These are phyloP conservation scores for Zaprionus bogoriensis DNA, from an alignment of 2,888 invertebrate species.

Conservation along the genomic window DNA sequence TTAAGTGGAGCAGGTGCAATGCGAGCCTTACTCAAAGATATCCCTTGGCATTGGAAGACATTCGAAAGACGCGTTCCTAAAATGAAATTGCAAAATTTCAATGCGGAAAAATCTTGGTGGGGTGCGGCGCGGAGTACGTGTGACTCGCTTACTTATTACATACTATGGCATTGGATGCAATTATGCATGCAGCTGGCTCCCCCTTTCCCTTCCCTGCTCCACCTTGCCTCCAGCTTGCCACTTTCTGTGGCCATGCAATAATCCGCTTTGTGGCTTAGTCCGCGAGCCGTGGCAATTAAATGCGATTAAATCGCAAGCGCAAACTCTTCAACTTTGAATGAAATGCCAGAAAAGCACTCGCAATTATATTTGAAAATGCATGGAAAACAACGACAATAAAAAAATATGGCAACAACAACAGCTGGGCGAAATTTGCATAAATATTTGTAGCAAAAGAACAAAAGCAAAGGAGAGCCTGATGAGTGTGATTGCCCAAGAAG, in stretches of 20 bases:
- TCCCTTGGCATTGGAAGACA: too few relatives aligned
- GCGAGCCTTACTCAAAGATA: not conserved
- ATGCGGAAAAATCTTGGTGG: slow-evolving; percentile 60
- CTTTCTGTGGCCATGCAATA: slow-evolving; percentile 29
- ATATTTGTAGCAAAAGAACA: slow-evolving; percentile 62
- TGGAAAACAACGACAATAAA: slow-evolving; percentile 55
- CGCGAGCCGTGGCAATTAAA: slow-evolving; percentile 63
- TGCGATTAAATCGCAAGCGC: slow-evolving; percentile 73
- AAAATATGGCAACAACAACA: slow-evolving; percentile 58
- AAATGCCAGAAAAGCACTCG: slow-evolving; percentile 67
- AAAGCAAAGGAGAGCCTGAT: not conserved
- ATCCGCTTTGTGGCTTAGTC: slow-evolving; percentile 45
- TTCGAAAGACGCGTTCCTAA: too few relatives aligned
- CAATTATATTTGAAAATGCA: slow-evolving; percentile 74
- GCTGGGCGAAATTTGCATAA: slow-evolving; percentile 62
- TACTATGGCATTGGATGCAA: slow-evolving; percentile 57
- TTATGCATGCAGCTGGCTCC: slow-evolving; percentile 58
- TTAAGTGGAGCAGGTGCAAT: slow-evolving; percentile 41
- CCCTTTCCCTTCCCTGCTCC: not conserved
- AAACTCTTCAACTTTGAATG: slow-evolving; percentile 69
- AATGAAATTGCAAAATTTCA: slow-evolving; percentile 44
- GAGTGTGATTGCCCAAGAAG: not conserved
- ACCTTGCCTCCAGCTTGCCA: not conserved
- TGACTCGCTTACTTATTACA: slow-evolving; percentile 17
- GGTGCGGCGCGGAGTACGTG: slow-evolving; percentile 7